Percentiles rank a stretch among this genome's conserved stretches.
These are phyloP conservation scores for Ditylenchus weischeri DNA, from an alignment of 2,888 invertebrate species.

Conservation along the genomic window DNA sequence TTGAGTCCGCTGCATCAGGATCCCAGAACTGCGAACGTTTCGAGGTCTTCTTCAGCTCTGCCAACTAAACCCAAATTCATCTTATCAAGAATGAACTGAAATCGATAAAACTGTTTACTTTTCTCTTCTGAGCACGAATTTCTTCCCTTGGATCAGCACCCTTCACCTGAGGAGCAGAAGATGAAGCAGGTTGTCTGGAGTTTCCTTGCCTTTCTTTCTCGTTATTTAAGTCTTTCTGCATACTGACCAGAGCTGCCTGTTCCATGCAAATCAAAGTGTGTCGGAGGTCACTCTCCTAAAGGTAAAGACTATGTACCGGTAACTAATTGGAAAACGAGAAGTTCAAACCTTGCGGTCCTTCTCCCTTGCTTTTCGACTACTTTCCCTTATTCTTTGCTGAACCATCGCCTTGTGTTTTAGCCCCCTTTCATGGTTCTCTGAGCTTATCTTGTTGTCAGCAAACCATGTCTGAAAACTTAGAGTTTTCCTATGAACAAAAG, in stretches of 20 bases:
- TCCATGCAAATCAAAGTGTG: conserved; percentile 51
- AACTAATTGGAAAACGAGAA: background rate
- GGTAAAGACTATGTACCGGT: background rate
- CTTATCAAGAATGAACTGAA: background rate
- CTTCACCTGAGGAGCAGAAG: conserved; percentile 3
- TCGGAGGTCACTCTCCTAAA: conserved; percentile 39
- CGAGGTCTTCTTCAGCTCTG: conserved; percentile 31
- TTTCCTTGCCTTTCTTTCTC: conserved; percentile 4
- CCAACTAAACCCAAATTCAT: conserved; percentile 20
- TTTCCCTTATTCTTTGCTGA: conserved; percentile 38
- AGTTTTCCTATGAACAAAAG: background rate
- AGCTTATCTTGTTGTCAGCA: conserved; percentile 82
- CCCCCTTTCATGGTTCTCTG: conserved; percentile 54
- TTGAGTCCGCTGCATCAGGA: conserved; percentile 16
- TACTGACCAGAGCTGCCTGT: conserved; percentile 44
- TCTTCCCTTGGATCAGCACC: conserved; percentile 22
- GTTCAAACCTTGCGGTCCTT: conserved; percentile 33
- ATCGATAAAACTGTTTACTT: conserved; percentile 17
- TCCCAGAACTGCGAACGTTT: conserved; percentile 35
- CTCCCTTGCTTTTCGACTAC: conserved; percentile 34
- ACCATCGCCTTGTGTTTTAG: conserved; percentile 49
- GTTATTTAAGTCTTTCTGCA: conserved; percentile 31
- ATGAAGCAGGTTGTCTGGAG: background rate
- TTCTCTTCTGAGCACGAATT: conserved; percentile 29
- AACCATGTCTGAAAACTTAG: conserved; percentile 70